These are phyloP conservation scores for Antechinus flavipes DNA, from an alignment of 2,113 vertebrate species.

Conservation along the genomic window DNA sequence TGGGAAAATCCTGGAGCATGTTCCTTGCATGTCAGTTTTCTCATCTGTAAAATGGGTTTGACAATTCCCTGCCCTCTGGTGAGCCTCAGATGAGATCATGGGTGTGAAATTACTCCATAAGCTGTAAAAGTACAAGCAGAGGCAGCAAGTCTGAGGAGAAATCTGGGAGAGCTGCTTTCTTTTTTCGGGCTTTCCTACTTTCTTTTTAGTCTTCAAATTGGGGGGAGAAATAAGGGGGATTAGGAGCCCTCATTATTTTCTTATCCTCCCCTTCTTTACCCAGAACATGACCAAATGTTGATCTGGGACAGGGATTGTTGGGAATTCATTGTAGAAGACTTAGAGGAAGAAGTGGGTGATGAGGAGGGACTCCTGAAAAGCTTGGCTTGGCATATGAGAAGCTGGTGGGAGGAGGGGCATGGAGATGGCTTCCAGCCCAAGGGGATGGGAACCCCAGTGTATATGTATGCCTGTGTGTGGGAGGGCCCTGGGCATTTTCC, in stretches of 20 bases:
- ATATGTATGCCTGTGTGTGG: neutral
- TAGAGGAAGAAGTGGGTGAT: conserved; percentile 75
- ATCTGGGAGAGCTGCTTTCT: neutral
- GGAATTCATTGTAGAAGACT: conserved; percentile 35
- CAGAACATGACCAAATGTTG: neutral
- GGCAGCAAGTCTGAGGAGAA: neutral
- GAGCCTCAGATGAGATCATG: neutral
- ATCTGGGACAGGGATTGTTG: conserved; percentile 24
- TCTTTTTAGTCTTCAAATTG: neutral
- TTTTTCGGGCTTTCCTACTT: neutral
- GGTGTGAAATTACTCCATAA: neutral
- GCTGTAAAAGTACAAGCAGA: neutral
- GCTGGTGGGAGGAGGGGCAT: conserved; percentile 33
- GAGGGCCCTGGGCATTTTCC: neutral
- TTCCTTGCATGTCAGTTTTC: neutral
- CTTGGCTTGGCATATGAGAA: conserved; percentile 79
- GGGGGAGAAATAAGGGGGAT: neutral
- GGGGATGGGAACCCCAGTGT: neutral
- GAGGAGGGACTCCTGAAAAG: conserved; percentile 72
- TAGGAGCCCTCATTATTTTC: neutral
- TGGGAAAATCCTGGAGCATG: neutral
- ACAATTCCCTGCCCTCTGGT: neutral
- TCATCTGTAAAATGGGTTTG: neutral
- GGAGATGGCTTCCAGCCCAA: too few species aligned
- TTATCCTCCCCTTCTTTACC: neutral